Percentiles rank a stretch among this genome's conserved stretches.
phyloP scores from a whole-genome alignment of 35 echinoderm and acorn worm genomes.

The Acanthaster planci region DNA sequence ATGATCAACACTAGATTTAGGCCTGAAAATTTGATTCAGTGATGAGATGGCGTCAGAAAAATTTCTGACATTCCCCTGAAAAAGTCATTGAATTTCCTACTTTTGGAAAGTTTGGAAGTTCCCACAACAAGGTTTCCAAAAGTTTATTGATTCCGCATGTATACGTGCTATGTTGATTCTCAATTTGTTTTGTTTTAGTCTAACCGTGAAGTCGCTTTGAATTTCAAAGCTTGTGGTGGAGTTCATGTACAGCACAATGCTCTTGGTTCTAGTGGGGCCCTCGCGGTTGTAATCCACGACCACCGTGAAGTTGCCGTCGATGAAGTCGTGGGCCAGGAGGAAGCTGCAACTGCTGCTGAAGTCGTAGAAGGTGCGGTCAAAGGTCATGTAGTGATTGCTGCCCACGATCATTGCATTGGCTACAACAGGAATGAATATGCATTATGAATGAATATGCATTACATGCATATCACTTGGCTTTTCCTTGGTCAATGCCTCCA shows the following conservation, averaged over 20 bases:
- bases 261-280: slow-evolving; percentile 32
- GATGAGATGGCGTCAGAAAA: too few species aligned
- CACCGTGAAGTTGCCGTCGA: slow-evolving; percentile 74
- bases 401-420: slow-evolving; percentile 72
- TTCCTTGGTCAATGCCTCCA: too few species aligned
- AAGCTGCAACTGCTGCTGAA: slow-evolving; percentile 85
- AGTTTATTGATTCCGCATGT: too few species aligned
- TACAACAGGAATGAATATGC: slow-evolving; percentile 14
- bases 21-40: too few species aligned
- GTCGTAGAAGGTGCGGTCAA: slow-evolving; percentile 77
- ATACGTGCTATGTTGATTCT: background rate
- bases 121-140: too few species aligned
- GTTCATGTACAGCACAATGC: slow-evolving; percentile 64
- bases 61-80: too few species aligned
- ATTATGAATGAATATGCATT: background rate
- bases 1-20: too few species aligned
- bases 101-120: too few species aligned
- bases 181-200: slow-evolving; percentile 1
- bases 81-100: too few species aligned
- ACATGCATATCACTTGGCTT: too few species aligned
- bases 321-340: slow-evolving; percentile 87
- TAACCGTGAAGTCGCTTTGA: slow-evolving; percentile 59
- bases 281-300: slow-evolving; percentile 75
- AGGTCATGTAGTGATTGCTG: slow-evolving; percentile 86
- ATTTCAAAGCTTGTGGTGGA: slow-evolving; percentile 53